Evolutionary conservation across 2,797 vertebrate genomes (phyloP).

Genomic region (Margarornis squamiger): DNA sequence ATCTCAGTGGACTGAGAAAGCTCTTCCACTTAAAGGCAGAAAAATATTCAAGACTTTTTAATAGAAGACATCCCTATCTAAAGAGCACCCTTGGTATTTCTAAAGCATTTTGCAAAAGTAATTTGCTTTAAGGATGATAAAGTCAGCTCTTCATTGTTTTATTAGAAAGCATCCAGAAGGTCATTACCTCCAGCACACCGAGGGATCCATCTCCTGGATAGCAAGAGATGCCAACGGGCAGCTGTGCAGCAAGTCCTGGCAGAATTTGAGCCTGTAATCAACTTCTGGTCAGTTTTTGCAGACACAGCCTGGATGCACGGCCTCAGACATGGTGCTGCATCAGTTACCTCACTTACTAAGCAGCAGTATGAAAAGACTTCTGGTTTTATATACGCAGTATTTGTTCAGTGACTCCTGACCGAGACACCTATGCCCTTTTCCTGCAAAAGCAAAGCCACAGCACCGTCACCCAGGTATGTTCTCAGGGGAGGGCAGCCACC

Average conservation of each 20-base stretch:
- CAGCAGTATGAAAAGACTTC: background rate
- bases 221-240: constrained; percentile 16
- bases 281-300: background rate
- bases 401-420: background rate
- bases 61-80: constrained; percentile 26
- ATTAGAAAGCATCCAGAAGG: constrained; percentile 54
- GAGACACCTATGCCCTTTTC: background rate
- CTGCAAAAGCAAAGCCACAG: background rate
- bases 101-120: constrained; percentile 46
- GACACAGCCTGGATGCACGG: background rate
- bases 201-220: constrained; percentile 10
- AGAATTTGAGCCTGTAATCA: constrained; percentile 40
- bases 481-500: background rate
- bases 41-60: constrained; percentile 37
- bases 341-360: background rate
- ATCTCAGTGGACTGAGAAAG: background rate
- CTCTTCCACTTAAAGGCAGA: constrained; percentile 1
- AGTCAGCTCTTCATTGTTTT: constrained; percentile 42
- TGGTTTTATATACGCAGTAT: background rate
- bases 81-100: constrained; percentile 47
- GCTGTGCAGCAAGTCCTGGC: background rate
- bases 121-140: constrained; percentile 58
- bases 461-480: background rate
- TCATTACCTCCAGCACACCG: background rate
- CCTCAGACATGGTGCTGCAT: background rate